A percentile compares a stretch with the other conserved stretches of the same genome.
phyloP scores from a whole-genome alignment of 2,888 invertebrate species.

The Athripsodes cinereus region DNA sequence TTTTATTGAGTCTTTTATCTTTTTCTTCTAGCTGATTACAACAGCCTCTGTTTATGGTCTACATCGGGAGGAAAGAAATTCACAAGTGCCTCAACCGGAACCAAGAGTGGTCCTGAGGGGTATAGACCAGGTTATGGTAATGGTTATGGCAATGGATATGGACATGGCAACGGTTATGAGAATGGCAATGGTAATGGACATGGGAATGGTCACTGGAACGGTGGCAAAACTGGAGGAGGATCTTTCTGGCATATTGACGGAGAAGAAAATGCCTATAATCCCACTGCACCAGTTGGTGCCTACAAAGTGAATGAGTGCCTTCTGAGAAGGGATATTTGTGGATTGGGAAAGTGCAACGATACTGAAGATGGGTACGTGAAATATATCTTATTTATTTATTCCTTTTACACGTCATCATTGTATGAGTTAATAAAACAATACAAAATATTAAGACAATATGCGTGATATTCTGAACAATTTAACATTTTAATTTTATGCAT shows the following conservation, averaged over 20 bases:
- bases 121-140: conserved; percentile 10
- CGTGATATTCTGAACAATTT: no score
- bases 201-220: background rate
- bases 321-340: conserved; percentile 67
- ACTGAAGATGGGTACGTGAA: conserved; percentile 55
- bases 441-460: no score
- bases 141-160: conserved; percentile 14
- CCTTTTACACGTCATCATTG: no score
- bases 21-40: conserved; percentile 51
- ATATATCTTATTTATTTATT: no score
- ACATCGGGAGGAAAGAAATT: conserved; percentile 18
- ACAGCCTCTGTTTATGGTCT: conserved; percentile 46
- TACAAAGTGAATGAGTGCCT: conserved; percentile 69
- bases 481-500: no score
- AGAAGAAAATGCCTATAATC: conserved; percentile 17
- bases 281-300: conserved; percentile 27
- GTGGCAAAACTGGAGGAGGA: conserved; percentile 4
- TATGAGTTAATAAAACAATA: no score
- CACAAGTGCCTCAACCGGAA: conserved; percentile 29
- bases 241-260: conserved; percentile 8
- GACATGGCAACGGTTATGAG: conserved; percentile 14
- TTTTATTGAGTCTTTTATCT: no score
- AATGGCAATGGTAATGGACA: conserved; percentile 20
- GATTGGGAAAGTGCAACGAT: conserved; percentile 67
- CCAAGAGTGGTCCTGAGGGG: conserved; percentile 22